A percentile compares a stretch with the other conserved stretches of the same genome.
These are phyloP conservation scores for Pavo muticus DNA, from an alignment of 2,113 vertebrate genomes.

Conservation along the genomic window DNA sequence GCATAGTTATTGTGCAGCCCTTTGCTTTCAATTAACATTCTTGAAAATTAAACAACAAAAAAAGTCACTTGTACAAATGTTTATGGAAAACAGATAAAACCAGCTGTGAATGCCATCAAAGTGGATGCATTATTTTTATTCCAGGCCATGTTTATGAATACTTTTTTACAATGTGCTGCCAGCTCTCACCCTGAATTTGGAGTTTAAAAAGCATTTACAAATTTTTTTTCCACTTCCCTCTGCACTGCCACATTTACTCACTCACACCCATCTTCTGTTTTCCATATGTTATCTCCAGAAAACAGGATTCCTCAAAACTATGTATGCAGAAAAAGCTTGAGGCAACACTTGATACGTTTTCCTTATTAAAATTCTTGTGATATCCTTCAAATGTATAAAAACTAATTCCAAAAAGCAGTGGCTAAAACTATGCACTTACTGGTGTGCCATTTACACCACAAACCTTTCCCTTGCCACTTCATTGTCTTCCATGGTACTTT, in stretches of 20 bases:
- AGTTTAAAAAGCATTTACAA: constrained; percentile 15
- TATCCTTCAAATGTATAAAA: constrained; percentile 4
- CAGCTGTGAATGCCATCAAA: neutral
- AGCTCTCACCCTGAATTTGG: neutral
- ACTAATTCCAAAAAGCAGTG: neutral
- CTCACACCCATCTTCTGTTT: neutral
- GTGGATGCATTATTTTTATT: constrained; percentile 13
- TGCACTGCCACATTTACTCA: neutral
- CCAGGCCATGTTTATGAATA: constrained; percentile 11
- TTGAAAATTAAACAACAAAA: constrained; percentile 9
- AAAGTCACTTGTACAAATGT: neutral
- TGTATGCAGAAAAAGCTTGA: constrained; percentile 10
- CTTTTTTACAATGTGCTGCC: neutral
- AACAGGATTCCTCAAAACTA: neutral
- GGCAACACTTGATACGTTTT: constrained; percentile 23
- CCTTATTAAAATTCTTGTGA: constrained; percentile 17
- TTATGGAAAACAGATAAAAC: constrained; percentile 46
- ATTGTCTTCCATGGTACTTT: neutral
- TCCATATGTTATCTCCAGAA: constrained; percentile 38
- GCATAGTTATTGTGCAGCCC: neutral
- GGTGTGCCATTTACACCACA: neutral
- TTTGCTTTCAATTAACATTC: constrained; percentile 50
- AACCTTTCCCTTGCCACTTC: neutral
- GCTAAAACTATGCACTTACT: neutral
- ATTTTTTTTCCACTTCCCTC: constrained; percentile 3